These are phyloP conservation scores for Therioaphis trifolii DNA, from an alignment of 2,888 invertebrate genomes.

Conservation along the genomic window DNA sequence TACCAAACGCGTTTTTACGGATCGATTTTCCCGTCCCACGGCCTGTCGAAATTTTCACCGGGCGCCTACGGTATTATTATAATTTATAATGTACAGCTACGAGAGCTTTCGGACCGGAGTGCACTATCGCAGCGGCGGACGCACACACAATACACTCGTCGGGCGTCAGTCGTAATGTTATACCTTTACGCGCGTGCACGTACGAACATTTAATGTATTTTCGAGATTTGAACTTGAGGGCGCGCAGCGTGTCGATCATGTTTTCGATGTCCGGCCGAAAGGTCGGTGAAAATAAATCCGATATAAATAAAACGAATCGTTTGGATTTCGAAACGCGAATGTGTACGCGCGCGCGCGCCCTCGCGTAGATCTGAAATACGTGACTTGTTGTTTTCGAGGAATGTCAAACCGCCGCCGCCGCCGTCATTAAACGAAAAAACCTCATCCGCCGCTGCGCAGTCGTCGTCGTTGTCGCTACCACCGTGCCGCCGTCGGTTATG, in stretches of 20 bases:
- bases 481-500: constrained; percentile 10
- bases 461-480: too few species aligned
- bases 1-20: neutral
- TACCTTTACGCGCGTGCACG: too few species aligned
- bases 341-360: neutral
- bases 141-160: too few species aligned
- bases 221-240: neutral
- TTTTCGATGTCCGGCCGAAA: constrained; percentile 31
- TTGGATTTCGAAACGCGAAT: constrained; percentile 28
- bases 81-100: too few species aligned
- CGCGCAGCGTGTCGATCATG: constrained; percentile 12
- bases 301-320: constrained; percentile 4
- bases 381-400: constrained; percentile 57
- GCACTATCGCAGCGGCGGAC: too few species aligned
- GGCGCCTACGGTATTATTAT: too few species aligned
- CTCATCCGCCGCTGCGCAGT: constrained; percentile 24
- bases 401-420: constrained; percentile 15
- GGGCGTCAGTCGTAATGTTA: too few species aligned
- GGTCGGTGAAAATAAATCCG: constrained; percentile 23
- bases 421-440: constrained; percentile 46
- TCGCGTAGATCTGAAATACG: neutral
- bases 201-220: too few species aligned
- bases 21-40: constrained; percentile 31
- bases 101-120: too few species aligned
- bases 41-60: neutral